phyloP scores from a whole-genome alignment of 2,797 vertebrate species.

The Pipistrellus kuhlii region DNA sequence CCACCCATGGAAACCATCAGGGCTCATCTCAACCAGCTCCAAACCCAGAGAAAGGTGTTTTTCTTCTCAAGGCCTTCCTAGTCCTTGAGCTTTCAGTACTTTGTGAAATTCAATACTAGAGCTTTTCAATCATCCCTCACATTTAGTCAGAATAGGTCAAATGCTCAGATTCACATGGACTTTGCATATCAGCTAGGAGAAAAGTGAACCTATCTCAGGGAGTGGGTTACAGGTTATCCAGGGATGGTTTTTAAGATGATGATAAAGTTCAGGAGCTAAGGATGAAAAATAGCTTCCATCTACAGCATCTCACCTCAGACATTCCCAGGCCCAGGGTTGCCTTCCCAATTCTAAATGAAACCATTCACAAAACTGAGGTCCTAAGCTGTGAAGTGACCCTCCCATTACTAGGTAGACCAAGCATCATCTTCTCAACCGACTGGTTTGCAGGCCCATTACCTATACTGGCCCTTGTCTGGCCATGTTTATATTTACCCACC shows the following conservation, averaged over 20 bases:
- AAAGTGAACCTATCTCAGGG: not conserved
- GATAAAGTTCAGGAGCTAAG: not conserved
- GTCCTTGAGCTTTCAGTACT: not conserved
- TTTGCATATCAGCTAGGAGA: not conserved
- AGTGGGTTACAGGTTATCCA: not conserved
- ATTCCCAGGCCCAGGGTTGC: not conserved
- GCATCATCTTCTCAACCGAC: not conserved
- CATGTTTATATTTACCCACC: not conserved
- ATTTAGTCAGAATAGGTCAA: not conserved
- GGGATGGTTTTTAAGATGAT: not conserved
- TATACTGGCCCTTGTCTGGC: not conserved
- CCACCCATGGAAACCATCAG: not conserved
- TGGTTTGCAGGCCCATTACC: not conserved
- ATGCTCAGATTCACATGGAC: not conserved
- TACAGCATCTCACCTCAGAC: not conserved
- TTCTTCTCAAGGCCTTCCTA: not conserved
- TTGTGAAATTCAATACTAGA: not conserved
- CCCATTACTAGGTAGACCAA: not conserved
- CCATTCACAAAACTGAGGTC: not conserved
- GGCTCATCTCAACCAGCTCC: not conserved
- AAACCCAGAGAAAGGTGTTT: not conserved
- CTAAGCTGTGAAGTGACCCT: not conserved
- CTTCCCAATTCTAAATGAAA: constrained; percentile 13
- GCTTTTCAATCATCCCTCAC: not conserved
- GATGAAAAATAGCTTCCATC: not conserved